Conservation (phyloP, 1,140 invertebrate genomes). For the Caenorhabditis latens region DNA sequence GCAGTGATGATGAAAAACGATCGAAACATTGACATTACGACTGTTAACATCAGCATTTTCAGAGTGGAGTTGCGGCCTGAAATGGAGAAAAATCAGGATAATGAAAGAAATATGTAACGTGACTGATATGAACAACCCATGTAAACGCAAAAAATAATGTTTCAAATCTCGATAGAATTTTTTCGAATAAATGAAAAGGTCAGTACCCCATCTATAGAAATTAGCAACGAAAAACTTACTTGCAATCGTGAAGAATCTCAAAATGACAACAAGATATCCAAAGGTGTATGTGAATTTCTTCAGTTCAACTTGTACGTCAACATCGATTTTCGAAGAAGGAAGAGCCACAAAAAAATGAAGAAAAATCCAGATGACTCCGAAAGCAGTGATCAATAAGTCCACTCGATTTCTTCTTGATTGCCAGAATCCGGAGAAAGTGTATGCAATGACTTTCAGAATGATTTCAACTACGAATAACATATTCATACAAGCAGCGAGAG, state of each 20-base stretch:
- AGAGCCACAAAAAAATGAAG: conserved; percentile 89
- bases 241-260: conserved; percentile 98
- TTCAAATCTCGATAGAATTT: no score
- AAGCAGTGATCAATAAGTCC: conserved; percentile 94
- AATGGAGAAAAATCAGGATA: not conserved
- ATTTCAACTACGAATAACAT: conserved; percentile 83
- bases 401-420: conserved; percentile 96
- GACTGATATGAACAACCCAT: no score
- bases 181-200: no score
- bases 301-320: conserved; percentile 55
- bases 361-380: conserved; percentile 96
- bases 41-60: conserved; percentile 99
- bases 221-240: conserved; percentile 78
- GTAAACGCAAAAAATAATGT: no score
- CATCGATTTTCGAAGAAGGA: conserved; percentile 58
- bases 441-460: conserved; percentile 98
- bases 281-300: conserved; percentile 85
- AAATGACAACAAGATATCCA: conserved; percentile 96
- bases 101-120: no score
- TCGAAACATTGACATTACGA: conserved; percentile 97
- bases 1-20: conserved; percentile 99
- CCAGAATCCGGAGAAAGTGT: conserved; percentile 97
- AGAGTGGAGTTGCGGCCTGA: conserved; percentile 84
- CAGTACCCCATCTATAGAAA: no score
- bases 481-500: conserved; percentile 87